These are phyloP conservation scores for Hepsetus odoe DNA, from an alignment of 2,113 vertebrate genomes.

Conservation along the genomic window DNA sequence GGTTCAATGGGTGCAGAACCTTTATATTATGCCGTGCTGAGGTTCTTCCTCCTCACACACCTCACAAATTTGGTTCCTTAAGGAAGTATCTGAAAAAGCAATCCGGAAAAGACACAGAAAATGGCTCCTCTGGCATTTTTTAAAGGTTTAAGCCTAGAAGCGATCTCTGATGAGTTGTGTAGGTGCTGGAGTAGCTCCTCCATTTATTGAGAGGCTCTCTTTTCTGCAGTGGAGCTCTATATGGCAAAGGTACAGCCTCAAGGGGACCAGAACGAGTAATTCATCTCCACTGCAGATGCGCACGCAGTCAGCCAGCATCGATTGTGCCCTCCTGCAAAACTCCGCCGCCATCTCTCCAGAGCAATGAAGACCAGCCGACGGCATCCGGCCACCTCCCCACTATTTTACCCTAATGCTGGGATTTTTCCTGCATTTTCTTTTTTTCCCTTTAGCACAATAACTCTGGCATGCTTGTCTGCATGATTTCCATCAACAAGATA, in stretches of 20 bases:
- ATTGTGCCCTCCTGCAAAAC: conserved; percentile 47
- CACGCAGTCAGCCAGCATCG: conserved; percentile 58
- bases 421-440: not conserved
- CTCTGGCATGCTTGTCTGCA: not conserved
- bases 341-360: conserved; percentile 20
- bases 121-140: no score
- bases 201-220: conserved; percentile 44
- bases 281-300: conserved; percentile 70
- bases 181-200: conserved; percentile 26
- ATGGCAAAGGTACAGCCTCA: conserved; percentile 56
- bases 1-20: no score
- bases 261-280: conserved; percentile 61
- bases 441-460: not conserved
- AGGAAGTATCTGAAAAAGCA: no score
- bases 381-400: not conserved
- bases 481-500: not conserved
- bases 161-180: not conserved
- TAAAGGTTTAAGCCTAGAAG: conserved; percentile 1
- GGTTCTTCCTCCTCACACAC: no score
- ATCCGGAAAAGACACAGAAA: no score
- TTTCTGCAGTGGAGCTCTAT: conserved; percentile 52
- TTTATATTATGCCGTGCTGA: no score
- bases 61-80: not conserved
- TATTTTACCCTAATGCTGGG: not conserved
- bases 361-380: conserved; percentile 3